phyloP scores from a whole-genome alignment of 2,888 invertebrate genomes.

The Andricus curvator region DNA sequence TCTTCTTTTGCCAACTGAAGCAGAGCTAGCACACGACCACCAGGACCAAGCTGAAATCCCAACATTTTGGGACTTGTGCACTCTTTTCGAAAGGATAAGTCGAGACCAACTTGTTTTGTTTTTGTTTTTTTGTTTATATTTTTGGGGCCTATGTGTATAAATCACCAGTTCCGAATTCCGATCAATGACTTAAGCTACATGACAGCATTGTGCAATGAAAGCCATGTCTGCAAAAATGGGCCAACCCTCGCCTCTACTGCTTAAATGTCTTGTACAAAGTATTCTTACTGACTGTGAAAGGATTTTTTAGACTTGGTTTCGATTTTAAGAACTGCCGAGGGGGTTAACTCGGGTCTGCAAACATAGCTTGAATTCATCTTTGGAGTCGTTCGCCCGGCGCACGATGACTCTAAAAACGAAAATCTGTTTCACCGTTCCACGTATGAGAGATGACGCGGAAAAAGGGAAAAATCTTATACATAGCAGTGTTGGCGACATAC shows the following conservation, averaged over 20 bases:
- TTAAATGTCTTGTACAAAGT: constrained; percentile 31
- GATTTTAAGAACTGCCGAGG: background rate
- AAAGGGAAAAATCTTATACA: constrained; percentile 1
- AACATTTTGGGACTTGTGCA: background rate
- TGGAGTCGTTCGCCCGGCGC: constrained; percentile 31
- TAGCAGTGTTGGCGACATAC: constrained; percentile 34
- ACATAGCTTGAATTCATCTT: constrained; percentile 23
- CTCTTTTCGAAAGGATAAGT: background rate
- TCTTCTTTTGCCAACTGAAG: constrained; percentile 1
- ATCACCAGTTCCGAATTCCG: constrained; percentile 5
- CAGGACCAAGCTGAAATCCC: constrained; percentile 14
- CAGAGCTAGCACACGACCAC: constrained; percentile 33
- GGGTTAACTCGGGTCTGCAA: constrained; percentile 15
- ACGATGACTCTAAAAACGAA: constrained; percentile 3
- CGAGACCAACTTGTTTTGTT: background rate
- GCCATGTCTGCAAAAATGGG: constrained; percentile 28
- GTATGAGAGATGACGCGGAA: background rate
- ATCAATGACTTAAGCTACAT: constrained; percentile 7
- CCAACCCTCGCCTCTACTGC: background rate
- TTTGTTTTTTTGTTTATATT: background rate
- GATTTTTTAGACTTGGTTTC: constrained; percentile 19
- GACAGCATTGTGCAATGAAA: constrained; percentile 12
- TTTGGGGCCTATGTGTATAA: constrained; percentile 5
- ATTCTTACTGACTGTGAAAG: constrained; percentile 5
- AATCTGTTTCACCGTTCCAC: background rate